Percentiles rank a stretch among this genome's conserved stretches.
Conservation (phyloP, 2,888 invertebrate genomes). For the Orthosia gracilis region DNA sequence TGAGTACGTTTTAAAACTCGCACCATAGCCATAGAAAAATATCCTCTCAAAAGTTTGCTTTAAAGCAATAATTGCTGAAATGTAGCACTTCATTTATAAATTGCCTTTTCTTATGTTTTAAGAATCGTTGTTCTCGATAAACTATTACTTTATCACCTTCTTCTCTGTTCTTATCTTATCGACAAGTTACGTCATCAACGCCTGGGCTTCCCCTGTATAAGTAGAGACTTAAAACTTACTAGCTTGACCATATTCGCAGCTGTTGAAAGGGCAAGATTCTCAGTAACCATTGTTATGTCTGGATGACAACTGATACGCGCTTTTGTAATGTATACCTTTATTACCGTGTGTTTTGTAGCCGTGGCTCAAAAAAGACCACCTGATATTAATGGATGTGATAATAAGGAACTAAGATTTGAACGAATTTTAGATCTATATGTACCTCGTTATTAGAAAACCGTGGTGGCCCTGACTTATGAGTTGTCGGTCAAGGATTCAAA, state of each 20-base stretch:
- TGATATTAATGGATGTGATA: neutral
- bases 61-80: neutral
- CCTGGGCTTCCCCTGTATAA: constrained; percentile 20
- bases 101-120: neutral
- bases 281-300: constrained; percentile 62
- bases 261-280: constrained; percentile 38
- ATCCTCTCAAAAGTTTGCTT: neutral
- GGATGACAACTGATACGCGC: constrained; percentile 36
- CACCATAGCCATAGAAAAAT: too few relatives aligned
- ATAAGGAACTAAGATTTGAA: neutral
- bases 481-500: too few relatives aligned
- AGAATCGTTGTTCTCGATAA: neutral
- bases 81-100: neutral
- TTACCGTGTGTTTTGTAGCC: constrained; percentile 1
- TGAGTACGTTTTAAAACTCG: too few relatives aligned
- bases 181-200: neutral
- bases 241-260: neutral
- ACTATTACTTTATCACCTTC: neutral
- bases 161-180: neutral
- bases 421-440: too few relatives aligned
- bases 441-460: too few relatives aligned
- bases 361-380: constrained; percentile 15
- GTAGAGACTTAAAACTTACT: neutral
- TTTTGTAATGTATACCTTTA: constrained; percentile 35
- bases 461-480: too few relatives aligned